Conservation (phyloP, 1,140 invertebrate genomes). For the Rhizoglyphus robini region DNA sequence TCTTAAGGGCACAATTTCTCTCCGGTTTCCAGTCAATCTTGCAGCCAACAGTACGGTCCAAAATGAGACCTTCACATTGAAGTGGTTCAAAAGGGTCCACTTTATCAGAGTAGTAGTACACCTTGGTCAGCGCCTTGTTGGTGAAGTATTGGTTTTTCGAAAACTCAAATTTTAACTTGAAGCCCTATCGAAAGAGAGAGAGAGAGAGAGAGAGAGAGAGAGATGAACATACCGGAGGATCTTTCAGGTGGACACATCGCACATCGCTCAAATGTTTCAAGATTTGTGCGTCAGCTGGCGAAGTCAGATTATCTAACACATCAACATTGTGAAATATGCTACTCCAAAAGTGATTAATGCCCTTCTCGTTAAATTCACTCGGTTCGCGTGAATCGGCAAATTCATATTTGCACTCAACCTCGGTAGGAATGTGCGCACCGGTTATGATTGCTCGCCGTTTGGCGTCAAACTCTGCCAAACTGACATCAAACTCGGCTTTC, state of each 20-base stretch:
- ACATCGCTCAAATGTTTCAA: conserved; percentile 82
- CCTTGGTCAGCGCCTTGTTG: conserved; percentile 84
- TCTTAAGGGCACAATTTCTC: conserved; percentile 92
- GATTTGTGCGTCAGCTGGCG: conserved; percentile 87
- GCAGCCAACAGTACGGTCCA: conserved; percentile 54
- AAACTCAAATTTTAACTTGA: conserved; percentile 86
- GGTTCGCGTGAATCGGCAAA: conserved; percentile 46
- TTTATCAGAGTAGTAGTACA: conserved; percentile 82
- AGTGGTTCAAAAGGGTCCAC: conserved; percentile 83
- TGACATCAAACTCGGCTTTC: conserved; percentile 84
- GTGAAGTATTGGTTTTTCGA: conserved; percentile 87
- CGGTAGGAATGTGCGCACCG: conserved; percentile 71
- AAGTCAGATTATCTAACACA: conserved; percentile 75
- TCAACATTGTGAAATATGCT: conserved; percentile 88
- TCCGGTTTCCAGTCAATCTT: conserved; percentile 87
- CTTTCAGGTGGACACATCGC: conserved; percentile 56
- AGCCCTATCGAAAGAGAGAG: conserved; percentile 49
- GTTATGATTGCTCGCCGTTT: conserved; percentile 61
- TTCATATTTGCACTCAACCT: conserved; percentile 70
- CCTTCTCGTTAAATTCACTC: conserved; percentile 34
- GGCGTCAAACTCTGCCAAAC: too few relatives aligned
- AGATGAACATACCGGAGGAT: conserved; percentile 48
- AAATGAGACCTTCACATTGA: conserved; percentile 93
- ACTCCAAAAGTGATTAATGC: conserved; percentile 93
- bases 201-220: conserved; percentile 22